phyloP scores from a whole-genome alignment of 1,140 invertebrate genomes.

The Eurytemora carolleeae region DNA sequence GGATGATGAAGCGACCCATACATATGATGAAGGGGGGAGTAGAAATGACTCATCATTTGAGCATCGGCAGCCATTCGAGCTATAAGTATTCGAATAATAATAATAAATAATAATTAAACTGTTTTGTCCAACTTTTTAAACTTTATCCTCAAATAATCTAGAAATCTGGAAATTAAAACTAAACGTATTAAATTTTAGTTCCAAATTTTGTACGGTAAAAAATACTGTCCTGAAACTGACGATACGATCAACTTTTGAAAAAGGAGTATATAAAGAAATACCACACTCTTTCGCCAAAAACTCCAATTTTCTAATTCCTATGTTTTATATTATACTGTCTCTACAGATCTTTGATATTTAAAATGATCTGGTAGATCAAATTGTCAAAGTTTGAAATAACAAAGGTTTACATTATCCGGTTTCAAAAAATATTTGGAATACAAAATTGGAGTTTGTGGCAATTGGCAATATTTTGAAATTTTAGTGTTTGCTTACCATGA shows the following conservation, averaged over 20 bases:
- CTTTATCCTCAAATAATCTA: neutral
- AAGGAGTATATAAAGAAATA: too few species aligned
- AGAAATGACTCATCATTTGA: neutral
- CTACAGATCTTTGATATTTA: neutral
- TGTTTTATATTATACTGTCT: neutral
- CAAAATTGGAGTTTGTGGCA: neutral
- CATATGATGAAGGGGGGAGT: neutral
- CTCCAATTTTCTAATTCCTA: neutral
- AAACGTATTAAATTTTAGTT: neutral
- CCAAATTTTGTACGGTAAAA: neutral
- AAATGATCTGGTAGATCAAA: neutral
- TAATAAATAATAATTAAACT: neutral
- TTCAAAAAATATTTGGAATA: neutral
- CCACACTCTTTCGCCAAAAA: too few species aligned
- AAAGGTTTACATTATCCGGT: too few species aligned
- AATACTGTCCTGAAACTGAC: neutral
- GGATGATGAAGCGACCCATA: neutral
- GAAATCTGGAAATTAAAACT: neutral
- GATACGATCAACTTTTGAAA: too few species aligned
- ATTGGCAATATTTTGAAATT: too few species aligned
- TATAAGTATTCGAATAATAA: neutral
- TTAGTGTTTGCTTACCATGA: too few species aligned
- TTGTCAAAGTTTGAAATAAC: neutral
- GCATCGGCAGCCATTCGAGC: neutral
- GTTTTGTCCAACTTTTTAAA: neutral